These are phyloP conservation scores for Scaptomyza hsui DNA, from an alignment of 1,140 invertebrate genomes.

Conservation along the genomic window DNA sequence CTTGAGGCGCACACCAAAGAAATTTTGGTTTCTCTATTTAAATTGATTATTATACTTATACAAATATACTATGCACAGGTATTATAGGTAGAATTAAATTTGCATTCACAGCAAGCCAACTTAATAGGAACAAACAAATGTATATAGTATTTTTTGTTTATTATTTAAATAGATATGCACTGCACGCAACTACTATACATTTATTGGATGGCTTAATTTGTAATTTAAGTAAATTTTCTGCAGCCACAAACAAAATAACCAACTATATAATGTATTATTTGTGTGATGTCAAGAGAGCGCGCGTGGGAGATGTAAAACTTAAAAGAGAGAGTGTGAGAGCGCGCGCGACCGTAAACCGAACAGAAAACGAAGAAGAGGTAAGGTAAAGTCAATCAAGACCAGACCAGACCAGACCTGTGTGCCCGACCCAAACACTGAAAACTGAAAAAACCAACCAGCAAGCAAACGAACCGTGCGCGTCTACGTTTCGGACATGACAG, in stretches of 20 bases:
- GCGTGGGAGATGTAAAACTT: constrained; percentile 40
- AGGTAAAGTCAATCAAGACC: constrained; percentile 31
- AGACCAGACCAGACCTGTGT: constrained; percentile 11
- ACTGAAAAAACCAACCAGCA: constrained; percentile 31
- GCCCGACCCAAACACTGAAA: constrained; percentile 27
- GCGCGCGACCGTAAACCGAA: constrained; percentile 50
- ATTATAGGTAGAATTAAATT: constrained; percentile 8
- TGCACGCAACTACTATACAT: constrained; percentile 33
- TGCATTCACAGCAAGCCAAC: constrained; percentile 9
- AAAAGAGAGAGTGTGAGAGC: constrained; percentile 16
- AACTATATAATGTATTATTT: constrained; percentile 52
- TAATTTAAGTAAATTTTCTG: constrained; percentile 21
- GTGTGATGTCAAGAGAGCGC: constrained; percentile 50
- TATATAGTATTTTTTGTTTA: not conserved
- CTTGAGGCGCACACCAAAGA: constrained; percentile 52
- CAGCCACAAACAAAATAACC: constrained; percentile 29
- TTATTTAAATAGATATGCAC: constrained; percentile 24
- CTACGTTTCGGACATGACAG: constrained; percentile 58
- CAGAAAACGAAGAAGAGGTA: constrained; percentile 41
- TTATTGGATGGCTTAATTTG: constrained; percentile 8
- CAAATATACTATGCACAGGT: constrained; percentile 6
- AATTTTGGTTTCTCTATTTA: constrained; percentile 32
- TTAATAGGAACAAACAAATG: constrained; percentile 6
- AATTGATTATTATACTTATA: constrained; percentile 41
- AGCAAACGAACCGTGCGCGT: constrained; percentile 55